These are phyloP conservation scores for Diuraphis noxia DNA, from an alignment of 1,140 invertebrate species.

Conservation along the genomic window DNA sequence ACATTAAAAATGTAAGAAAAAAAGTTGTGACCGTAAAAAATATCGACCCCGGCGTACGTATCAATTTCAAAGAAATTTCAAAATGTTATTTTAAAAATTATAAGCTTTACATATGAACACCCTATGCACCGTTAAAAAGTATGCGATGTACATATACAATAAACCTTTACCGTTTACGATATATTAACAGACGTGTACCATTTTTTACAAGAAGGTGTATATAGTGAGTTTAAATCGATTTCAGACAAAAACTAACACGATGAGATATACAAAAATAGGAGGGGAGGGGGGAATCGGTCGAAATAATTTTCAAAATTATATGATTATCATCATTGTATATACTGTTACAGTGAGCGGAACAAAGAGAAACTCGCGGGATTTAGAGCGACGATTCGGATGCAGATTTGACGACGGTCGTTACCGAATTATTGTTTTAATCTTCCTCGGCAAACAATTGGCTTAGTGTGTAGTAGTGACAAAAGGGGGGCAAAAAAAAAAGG, in stretches of 20 bases:
- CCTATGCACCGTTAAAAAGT: too few relatives aligned
- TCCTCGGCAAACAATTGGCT: slow-evolving; percentile 46
- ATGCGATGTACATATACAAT: background rate
- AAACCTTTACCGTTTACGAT: background rate
- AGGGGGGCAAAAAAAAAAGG: background rate
- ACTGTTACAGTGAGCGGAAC: background rate
- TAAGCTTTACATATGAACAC: background rate
- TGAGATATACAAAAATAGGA: background rate
- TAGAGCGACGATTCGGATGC: background rate
- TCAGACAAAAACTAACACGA: background rate
- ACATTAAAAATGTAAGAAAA: background rate
- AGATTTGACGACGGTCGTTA: slow-evolving; percentile 35
- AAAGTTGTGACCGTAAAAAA: background rate
- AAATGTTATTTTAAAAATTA: background rate
- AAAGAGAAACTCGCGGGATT: background rate
- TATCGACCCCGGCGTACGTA: background rate
- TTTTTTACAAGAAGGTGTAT: background rate
- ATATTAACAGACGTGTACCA: background rate
- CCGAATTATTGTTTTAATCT: slow-evolving; percentile 52
- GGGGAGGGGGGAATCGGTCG: too few relatives aligned
- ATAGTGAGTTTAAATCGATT: too few relatives aligned
- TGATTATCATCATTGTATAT: background rate
- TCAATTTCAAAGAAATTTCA: background rate
- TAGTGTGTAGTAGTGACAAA: background rate
- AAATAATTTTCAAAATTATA: background rate